Conservation (phyloP, 2,888 invertebrate genomes). For the Eupsilia transversa region DNA sequence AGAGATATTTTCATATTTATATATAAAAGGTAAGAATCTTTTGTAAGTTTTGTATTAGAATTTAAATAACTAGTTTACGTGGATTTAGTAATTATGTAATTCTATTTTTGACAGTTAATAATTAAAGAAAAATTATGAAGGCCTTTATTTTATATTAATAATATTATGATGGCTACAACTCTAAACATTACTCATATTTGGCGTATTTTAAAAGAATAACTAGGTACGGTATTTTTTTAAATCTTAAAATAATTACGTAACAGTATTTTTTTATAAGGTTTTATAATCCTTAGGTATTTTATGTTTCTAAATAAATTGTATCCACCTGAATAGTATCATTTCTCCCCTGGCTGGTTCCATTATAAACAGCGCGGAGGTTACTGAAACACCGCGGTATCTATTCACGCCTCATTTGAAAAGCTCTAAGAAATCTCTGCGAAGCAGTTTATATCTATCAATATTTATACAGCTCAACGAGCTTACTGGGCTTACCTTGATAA, state of each 20-base stretch:
- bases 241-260: not conserved
- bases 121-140: not conserved
- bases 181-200: not conserved
- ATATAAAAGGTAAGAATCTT: slow-evolving; percentile 32
- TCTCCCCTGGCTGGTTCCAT: slow-evolving; percentile 29
- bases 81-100: not conserved
- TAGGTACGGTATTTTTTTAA: not conserved
- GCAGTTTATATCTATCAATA: slow-evolving; percentile 42
- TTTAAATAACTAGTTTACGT: not conserved
- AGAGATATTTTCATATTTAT: slow-evolving; percentile 1
- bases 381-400: slow-evolving; percentile 40
- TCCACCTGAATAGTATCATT: slow-evolving; percentile 36
- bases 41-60: not conserved
- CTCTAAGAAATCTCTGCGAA: slow-evolving; percentile 50
- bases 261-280: too few relatives aligned
- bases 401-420: slow-evolving; percentile 65
- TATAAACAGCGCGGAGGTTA: slow-evolving; percentile 40
- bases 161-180: not conserved
- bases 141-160: not conserved
- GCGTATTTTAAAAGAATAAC: not conserved
- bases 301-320: too few relatives aligned
- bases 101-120: not conserved
- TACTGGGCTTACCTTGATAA: not conserved
- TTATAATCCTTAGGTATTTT: not conserved
- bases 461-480: slow-evolving; percentile 17